A percentile compares a stretch with the other conserved stretches of the same genome.
Evolutionary conservation across 1,140 invertebrate genomes (phyloP).

Genomic region (Penaeus indicus): DNA sequence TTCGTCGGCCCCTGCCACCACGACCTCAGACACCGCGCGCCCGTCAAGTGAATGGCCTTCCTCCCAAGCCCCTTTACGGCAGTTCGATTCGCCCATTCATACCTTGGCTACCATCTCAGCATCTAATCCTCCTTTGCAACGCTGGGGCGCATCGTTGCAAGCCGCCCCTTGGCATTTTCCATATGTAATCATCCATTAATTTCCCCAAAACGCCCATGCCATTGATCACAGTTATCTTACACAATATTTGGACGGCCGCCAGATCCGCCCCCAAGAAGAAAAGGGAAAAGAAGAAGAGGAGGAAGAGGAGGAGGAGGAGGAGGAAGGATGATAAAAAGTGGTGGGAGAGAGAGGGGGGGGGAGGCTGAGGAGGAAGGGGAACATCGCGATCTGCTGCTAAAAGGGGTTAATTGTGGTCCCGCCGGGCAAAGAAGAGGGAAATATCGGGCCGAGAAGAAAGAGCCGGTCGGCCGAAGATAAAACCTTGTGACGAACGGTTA

Average conservation of each 20-base stretch:
- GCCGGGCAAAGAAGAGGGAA: conserved; percentile 9
- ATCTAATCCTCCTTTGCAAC: neutral
- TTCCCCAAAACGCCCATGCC: neutral
- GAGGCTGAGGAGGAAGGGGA: conserved; percentile 4
- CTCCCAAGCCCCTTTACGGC: neutral
- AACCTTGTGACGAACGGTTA: too few relatives aligned
- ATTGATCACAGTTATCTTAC: neutral
- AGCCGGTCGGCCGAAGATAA: neutral
- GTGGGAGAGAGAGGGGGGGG: conserved; percentile 26
- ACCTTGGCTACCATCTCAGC: neutral
- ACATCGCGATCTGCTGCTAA: neutral
- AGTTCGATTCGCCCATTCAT: neutral
- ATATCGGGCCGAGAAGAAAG: conserved; percentile 3
- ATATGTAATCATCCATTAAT: conserved; percentile 16
- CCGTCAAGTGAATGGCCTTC: neutral
- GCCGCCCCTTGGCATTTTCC: conserved; percentile 7
- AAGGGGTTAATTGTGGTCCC: conserved; percentile 37
- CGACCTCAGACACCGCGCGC: too few relatives aligned
- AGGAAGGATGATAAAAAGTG: conserved; percentile 2
- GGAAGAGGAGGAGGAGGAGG: conserved; percentile 13
- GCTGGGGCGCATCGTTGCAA: neutral
- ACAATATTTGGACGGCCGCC: neutral
- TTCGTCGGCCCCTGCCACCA: too few relatives aligned
- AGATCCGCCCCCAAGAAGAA: neutral
- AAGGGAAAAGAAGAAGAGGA: neutral